These are phyloP conservation scores for Cottoperca gobio DNA, from an alignment of 2,797 vertebrate genomes.

Conservation along the genomic window DNA sequence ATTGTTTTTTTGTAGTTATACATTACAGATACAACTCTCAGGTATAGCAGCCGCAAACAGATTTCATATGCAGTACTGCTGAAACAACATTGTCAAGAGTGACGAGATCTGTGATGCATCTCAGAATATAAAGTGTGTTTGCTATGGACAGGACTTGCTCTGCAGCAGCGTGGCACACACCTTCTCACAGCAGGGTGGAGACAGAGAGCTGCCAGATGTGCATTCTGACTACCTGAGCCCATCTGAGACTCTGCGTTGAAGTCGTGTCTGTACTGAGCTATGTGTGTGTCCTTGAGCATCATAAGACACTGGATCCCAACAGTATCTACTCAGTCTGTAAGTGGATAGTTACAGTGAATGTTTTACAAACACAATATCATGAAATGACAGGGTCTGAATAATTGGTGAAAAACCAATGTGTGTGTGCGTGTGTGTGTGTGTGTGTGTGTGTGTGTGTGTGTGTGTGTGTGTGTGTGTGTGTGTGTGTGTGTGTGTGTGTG, in stretches of 20 bases:
- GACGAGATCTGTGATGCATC: constrained; percentile 5
- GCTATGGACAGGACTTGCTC: constrained; percentile 7
- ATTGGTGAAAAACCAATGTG: neutral
- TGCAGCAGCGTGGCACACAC: neutral
- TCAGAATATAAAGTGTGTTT: constrained; percentile 12
- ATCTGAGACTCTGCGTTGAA: constrained; percentile 13
- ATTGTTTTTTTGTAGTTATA: neutral
- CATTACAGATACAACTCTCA: neutral
- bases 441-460: neutral
- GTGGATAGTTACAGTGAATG: constrained; percentile 1
- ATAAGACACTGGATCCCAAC: neutral
- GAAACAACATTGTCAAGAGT: neutral
- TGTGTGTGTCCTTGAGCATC: constrained; percentile 34
- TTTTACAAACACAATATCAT: constrained; percentile 41
- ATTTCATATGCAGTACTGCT: neutral
- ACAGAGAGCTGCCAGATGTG: constrained; percentile 24
- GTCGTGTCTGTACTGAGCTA: constrained; percentile 34
- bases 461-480: constrained; percentile 23
- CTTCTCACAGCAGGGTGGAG: constrained; percentile 16
- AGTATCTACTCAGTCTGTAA: constrained; percentile 2
- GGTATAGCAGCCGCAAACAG: neutral
- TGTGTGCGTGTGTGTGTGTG: neutral
- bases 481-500: constrained; percentile 2
- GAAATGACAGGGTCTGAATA: constrained; percentile 34
- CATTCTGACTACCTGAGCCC: constrained; percentile 29